Conservation (phyloP, 2,113 vertebrate species). For the Pogona vitticeps region DNA sequence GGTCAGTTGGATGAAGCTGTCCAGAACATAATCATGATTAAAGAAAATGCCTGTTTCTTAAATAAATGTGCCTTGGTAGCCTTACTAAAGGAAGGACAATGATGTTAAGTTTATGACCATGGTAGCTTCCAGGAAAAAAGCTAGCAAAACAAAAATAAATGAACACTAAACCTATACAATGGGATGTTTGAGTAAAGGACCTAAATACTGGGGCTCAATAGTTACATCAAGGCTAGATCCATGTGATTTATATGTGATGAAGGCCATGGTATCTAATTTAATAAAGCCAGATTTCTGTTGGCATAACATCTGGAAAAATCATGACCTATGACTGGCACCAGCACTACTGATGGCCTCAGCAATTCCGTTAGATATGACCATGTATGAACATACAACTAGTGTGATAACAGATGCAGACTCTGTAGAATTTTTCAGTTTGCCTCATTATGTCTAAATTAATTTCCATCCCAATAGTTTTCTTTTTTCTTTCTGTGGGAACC, state of each 20-base stretch:
- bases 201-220: background rate
- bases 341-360: background rate
- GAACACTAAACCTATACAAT: conserved; percentile 11
- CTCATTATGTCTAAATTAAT: background rate
- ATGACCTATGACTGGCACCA: background rate
- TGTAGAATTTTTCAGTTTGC: background rate
- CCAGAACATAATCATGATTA: conserved; percentile 30
- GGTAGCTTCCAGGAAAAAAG: conserved; percentile 8
- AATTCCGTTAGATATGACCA: background rate
- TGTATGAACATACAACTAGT: background rate
- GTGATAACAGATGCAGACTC: background rate
- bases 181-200: background rate
- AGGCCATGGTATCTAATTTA: background rate
- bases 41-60: conserved; percentile 23
- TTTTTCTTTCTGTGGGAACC: background rate
- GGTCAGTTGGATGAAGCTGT: conserved; percentile 3
- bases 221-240: too few species aligned
- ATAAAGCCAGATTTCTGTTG: background rate
- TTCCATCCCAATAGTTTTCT: background rate
- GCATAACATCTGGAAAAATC: background rate
- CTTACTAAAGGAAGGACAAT: conserved; percentile 1
- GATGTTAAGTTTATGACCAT: conserved; percentile 4
- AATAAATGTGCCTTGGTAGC: conserved; percentile 15
- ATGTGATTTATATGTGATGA: background rate
- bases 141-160: conserved; percentile 36